Percentiles rank a stretch among this genome's conserved stretches.
These are phyloP conservation scores for Penaeus monodon DNA, from an alignment of 2,888 invertebrate genomes.

Conservation along the genomic window DNA sequence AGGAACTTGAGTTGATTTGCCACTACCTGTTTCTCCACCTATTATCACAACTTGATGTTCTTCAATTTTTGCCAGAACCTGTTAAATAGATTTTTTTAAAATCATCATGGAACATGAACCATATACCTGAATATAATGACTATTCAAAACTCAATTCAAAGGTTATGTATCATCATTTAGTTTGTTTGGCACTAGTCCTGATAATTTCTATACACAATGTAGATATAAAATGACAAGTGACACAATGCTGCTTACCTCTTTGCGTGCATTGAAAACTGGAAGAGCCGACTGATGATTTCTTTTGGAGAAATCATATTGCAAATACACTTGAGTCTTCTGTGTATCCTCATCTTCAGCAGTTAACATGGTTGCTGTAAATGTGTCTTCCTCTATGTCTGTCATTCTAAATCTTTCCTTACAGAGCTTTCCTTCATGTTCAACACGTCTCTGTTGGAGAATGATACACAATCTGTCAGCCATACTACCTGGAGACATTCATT, in stretches of 20 bases:
- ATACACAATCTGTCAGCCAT: too few relatives aligned
- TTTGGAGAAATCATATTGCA: conserved; percentile 54
- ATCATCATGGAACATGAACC: neutral
- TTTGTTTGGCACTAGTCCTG: too few relatives aligned
- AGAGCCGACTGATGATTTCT: conserved; percentile 21
- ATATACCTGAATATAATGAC: neutral
- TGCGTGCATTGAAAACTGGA: conserved; percentile 41
- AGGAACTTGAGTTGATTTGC: conserved; percentile 81
- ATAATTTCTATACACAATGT: too few relatives aligned
- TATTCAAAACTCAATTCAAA: too few relatives aligned
- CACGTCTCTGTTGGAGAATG: neutral
- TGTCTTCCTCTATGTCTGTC: conserved; percentile 38
- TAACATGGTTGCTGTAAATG: conserved; percentile 9
- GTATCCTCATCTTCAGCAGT: neutral
- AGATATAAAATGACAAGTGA: too few relatives aligned
- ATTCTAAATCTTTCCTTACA: neutral
- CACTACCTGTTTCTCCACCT: conserved; percentile 94
- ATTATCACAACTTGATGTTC: conserved; percentile 84
- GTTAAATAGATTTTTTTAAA: neutral
- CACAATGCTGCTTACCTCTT: conserved; percentile 28
- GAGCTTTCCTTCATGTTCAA: neutral
- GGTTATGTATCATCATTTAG: too few relatives aligned
- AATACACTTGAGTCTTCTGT: conserved; percentile 42
- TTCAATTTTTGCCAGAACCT: conserved; percentile 80
- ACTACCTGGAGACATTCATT: too few relatives aligned